phyloP scores from a whole-genome alignment of 2,888 invertebrate species.

The Nephrotoma guestfalica region DNA sequence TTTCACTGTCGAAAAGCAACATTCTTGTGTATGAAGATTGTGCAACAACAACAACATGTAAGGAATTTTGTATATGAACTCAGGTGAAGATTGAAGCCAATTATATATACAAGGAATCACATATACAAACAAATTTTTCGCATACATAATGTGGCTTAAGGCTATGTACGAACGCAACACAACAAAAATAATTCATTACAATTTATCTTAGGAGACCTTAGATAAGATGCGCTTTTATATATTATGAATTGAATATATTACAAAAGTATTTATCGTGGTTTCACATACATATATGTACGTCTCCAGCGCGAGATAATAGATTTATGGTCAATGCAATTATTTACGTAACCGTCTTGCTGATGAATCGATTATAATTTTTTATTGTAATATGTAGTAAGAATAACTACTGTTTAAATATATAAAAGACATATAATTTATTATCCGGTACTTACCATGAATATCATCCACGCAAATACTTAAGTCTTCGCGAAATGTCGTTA shows the following conservation, averaged over 20 bases:
- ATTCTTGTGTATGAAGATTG: background rate
- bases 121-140: background rate
- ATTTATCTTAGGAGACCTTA: background rate
- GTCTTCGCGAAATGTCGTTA: constrained; percentile 73
- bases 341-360: background rate
- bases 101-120: background rate
- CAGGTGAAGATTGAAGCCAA: background rate
- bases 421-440: background rate
- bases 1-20: background rate
- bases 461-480: constrained; percentile 72
- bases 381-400: background rate
- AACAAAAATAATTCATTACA: background rate
- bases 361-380: background rate
- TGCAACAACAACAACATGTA: background rate
- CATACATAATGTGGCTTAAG: background rate
- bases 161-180: background rate
- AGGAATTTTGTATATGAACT: background rate
- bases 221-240: background rate
- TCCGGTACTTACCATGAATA: constrained; percentile 53
- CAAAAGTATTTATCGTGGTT: background rate
- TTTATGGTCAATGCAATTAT: background rate
- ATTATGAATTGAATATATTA: background rate
- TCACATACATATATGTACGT: background rate
- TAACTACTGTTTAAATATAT: background rate
- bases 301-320: background rate